Evolutionary conservation across 2,888 invertebrate genomes (phyloP), one percentile per base, ranked within the genome.

Genomic region (Hypomecis punctinalis): DNA sequence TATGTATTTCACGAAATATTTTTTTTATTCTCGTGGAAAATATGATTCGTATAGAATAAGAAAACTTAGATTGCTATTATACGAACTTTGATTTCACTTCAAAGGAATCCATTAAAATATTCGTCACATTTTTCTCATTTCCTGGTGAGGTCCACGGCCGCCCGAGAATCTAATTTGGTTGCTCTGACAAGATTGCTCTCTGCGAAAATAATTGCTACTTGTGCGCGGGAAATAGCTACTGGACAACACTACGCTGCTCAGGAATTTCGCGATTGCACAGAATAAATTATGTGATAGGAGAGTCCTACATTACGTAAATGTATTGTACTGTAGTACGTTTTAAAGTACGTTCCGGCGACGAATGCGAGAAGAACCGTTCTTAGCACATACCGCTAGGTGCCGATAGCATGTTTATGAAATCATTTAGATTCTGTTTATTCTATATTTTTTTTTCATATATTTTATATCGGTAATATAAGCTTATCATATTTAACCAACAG

Each of bases 41-140:
- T 69, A 69, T 70, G 66, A 63, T 69, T 66, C 69, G 73, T 73
- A 74, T 70, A 73, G 70, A 73, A 66, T 51, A 62, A 48, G 61
- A 56, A 78, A 89, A 89, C 82, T 89, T 88, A 83, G 84, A 89
- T 88, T 85, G 79, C 81, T 79, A 83, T 23, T 77, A 84, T 84
- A 82, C 79, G 71, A 82, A 84, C 83, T 84, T 85, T 75, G 76
- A 79, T 78, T 77, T 77, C 68, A 70, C 72, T 74, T 81, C 73
- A 82, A 83, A 84, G 77, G 71, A 71, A 74, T 64, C 70, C 71
- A 75, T 81, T 72, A 76, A 73, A 70, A 67, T 62, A 63, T 67
- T 49, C 61, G 52, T 61, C 66, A 56, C 62, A 54, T 63, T 66
- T 71, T 68, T 68, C 61, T 58, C 48, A 47, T 59, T 61, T 51